Base-by-base conservation (phyloP, 2,888 invertebrate genomes). In the Dryobotodes eremita region DNA sequence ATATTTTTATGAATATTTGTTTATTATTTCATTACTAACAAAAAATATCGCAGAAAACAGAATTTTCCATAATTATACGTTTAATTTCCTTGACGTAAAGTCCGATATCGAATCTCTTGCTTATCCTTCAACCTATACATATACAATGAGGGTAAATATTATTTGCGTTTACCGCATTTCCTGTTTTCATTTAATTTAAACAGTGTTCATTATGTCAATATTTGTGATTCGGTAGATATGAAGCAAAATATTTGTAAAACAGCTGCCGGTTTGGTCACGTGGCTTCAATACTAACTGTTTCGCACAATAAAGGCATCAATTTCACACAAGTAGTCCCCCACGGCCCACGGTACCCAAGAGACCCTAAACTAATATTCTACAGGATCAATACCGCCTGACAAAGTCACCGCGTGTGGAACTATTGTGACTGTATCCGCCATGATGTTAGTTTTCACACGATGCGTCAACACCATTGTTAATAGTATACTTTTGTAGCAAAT, bases 291-390 rank as follows among this genome's bases (percentile, higher is more conserved):
- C 80, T 76, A 84, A 74, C 80, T 87, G 85, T 88, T 86, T 84
- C 88, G 87, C 84, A 85, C 89, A 88, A 94, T 95, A 95, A 95
- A 93, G 85, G 94, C 94, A 92, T 95, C 94, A 92, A 94, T 95
- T 94, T 94, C 94, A 93, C 92, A 92, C 92, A 91, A 87, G 86
- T 80, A 87, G 85, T 84, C 85, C 90, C 92, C 75, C 57, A 31
- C 6, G 76, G 76, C 55, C 90, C 89, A 84, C 82, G 87, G 89
- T 89, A 89, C 91, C 83, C 87, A 79, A 82, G 83, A 82, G 88
- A 88, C 88, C 89, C 90, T 92, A 91, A 92, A 91, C 91, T 91
- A 91, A 92, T 89, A 89, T 91, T 90, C 88, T 78, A 89, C 86
- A 82, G 88, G 90, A 91, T 92, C 92, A 89, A 91, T 91, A 90